Evolutionary conservation across 92 coral and sea anemone species (phyloP), one percentile per base, ranked within the genome.

Genomic region (Isaurus tuberculatus): DNA sequence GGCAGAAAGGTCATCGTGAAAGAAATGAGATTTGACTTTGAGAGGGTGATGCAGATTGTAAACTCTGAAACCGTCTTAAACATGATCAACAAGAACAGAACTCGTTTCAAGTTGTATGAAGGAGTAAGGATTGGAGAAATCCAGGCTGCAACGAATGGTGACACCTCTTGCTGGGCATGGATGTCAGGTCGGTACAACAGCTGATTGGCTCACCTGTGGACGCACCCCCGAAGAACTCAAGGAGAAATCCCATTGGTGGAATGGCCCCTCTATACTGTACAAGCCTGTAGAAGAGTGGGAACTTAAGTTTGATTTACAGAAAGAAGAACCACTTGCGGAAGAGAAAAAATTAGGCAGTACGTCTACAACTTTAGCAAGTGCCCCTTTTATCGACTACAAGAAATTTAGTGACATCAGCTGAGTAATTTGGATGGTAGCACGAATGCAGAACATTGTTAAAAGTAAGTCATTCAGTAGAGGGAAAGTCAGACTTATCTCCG

Each of bases 181-280:
- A 72, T 90, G 86, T 37, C 91, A 28, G 91, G 94, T 55, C 66
- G 80, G 8, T 16, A 72, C 68, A 87, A 90, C 91, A 14, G 94
- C 91, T 7, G 91, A 87, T 75, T 87, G 94, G 94, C 78, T 90
- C 16, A 87, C 91, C 13, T 91, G 84, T 3, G 87, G 91, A n/a
- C 88, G 89, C 3, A 27, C 48, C 17, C 91, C 88, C 0, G 61
- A 77, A 0, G 88, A 86, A 25, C 79, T 90, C 46, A 70, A 63
- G 33, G 68, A 67, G 33, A 55, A 48, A 28, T 90, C 90, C 1
- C 70, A 90, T 22, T 82, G 87, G 91, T 83, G 89, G 80, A 87
- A 84, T 63, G 89, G 91, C 2, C 91, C 85, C 32, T 84, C 84
- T 5, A 31, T 83, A 1, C 26, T 74, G 79, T 87, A 87, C 33